Evolutionary conservation across 2,797 vertebrate species (phyloP), one percentile per base, ranked within the genome.

Genomic region (Tokudaia tokunoshimensis): DNA sequence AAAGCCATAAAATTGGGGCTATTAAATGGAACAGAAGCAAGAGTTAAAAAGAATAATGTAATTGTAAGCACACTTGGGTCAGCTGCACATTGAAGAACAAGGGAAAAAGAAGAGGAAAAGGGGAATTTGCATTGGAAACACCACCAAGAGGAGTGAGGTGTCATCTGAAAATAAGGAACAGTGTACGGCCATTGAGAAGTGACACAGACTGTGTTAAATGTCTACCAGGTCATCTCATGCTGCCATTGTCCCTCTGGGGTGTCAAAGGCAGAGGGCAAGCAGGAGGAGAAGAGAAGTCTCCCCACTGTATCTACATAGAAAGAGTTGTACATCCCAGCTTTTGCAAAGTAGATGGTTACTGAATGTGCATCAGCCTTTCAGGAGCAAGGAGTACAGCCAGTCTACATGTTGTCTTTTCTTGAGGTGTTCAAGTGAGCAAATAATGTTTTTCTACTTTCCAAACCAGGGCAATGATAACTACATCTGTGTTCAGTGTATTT

Each of bases 141-240:
- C 85, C 52, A 67, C 55, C 63, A 65, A 47, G 5, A 84, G 52
- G 22, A 50, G 12, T 41, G 37, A 79, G 47, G 55, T 1, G 7
- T 63, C n/a, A 37, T n/a, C 50, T 9, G 10, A 3, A 89, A 78
- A 44, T 59, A 44, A 44, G 65, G 59, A 65, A 74, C 70, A 15
- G 9, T 19, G 4, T 20, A 41, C 7, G 1, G 24, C 15, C 12
- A 2, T 0, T 3, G 2, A 4, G 37, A 4, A 7, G 12, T 9
- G 10, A 0, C 10, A 17, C 6, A 24, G 63, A 3, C 1, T 14
- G 9, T 6, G 0, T n/a, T 57, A 19, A 1, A 76, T 4, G 22
- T 4, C 19, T 22, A 37, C 12, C 22, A 80, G 47, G 67, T 3
- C 41, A 34, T 57, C 1, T 19, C 34, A 24, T 67, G 93, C 59